Evolutionary conservation across 2,113 vertebrate species (phyloP), one percentile per base, ranked within the genome.

Genomic region (Alethe diademata): DNA sequence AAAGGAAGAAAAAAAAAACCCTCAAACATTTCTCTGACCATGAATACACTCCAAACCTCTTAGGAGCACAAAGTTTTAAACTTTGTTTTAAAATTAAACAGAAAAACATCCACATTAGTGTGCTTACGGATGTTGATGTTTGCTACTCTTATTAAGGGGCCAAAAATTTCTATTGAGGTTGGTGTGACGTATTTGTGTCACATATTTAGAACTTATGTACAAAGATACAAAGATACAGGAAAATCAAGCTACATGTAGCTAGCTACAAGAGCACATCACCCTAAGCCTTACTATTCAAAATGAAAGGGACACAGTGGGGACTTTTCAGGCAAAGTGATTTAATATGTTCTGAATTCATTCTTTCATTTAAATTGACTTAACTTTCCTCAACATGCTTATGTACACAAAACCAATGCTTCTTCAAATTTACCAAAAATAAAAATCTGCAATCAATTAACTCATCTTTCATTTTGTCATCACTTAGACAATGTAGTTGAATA

Each of bases 401-500:
- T 87, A 95, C 84, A 93, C 84, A 96, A 93, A 90, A 42, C 66
- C 71, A 80, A 82, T 43, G 67, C 33, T 81, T 92, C 74, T 91
- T 83, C 7, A 8, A 70, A 93, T 54, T 82, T 94, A 79, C 81
- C 71, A 92, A 76, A 95, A 96, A 94, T 87, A 95, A 95, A 92
- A 66, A 66, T 81, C 93, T 97, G 95, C 91, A 70, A 36, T 89
- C 87, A 94, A 95, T 95, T 93, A 97, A 71, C 56, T 91, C 95
- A 91, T 94, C 81, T 91, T 91, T 94, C 92, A 94, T 93, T 65
- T 75, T 96, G 92, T 95, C 95, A 86, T 69, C 95, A 79, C 85
- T 91, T 79, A 79, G 61, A 93, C 93, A 97, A 94, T 92, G 90
- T 16, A 92, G 61, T 8, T 90, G 84, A 93, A 87, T 75, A 89